phyloP scores from a whole-genome alignment of 1,140 invertebrate species.

The Belonocnema kinseyi region DNA sequence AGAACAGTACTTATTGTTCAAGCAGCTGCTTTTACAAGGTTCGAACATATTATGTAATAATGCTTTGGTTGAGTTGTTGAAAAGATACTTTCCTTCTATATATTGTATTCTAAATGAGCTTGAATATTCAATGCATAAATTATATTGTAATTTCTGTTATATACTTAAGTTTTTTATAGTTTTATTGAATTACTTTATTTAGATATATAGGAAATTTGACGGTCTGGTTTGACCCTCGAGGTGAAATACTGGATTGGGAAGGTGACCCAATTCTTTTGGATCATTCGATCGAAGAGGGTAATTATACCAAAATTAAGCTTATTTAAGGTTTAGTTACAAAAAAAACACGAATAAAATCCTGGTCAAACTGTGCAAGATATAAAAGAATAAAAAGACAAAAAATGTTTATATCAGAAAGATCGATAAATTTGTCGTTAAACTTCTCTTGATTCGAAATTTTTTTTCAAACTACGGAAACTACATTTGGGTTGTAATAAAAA shows the following conservation, averaged over 20 bases:
- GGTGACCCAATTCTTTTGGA: conserved; percentile 87
- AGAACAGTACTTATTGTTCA: conserved; percentile 83
- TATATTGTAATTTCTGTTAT: neutral
- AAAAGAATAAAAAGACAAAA: too few species aligned
- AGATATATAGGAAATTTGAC: conserved; percentile 71
- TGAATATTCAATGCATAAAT: neutral
- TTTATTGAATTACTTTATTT: neutral
- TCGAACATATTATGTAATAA: conserved; percentile 13
- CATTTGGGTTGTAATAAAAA: too few species aligned
- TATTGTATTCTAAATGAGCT: too few species aligned
- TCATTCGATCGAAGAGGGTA: conserved; percentile 79
- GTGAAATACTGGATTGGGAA: conserved; percentile 81
- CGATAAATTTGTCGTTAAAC: too few species aligned
- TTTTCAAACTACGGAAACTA: too few species aligned
- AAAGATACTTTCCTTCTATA: too few species aligned
- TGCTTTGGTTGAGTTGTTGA: neutral
- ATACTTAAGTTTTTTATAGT: neutral
- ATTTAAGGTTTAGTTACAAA: conserved; percentile 35
- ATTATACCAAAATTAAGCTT: neutral
- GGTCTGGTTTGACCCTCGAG: conserved; percentile 83
- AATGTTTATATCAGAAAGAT: too few species aligned
- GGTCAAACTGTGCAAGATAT: too few species aligned
- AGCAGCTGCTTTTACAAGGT: conserved; percentile 81
- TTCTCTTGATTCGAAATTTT: too few species aligned
- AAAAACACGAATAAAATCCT: too few species aligned